Evolutionary conservation across 2,113 vertebrate species (phyloP).

Genomic region (Pandion haliaetus): DNA sequence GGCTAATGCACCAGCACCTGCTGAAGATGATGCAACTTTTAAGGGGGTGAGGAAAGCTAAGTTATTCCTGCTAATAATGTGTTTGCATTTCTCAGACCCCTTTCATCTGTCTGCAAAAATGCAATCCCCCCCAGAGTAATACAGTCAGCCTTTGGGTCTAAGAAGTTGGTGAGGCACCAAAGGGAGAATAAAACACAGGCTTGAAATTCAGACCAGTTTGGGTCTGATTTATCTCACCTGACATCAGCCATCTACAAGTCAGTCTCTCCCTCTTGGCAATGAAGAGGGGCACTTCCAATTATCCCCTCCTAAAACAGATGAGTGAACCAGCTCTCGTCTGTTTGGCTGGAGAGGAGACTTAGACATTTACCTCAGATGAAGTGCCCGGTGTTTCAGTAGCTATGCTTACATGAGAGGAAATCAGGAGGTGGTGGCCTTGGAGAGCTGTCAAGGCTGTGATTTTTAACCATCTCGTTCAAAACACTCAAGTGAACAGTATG

Average conservation of each 20-base stretch:
- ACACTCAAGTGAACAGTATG: background rate
- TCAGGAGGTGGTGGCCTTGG: background rate
- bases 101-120: background rate
- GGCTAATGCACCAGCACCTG: background rate
- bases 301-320: background rate
- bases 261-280: background rate
- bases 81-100: background rate
- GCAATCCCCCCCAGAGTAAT: background rate
- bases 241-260: background rate
- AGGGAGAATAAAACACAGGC: background rate
- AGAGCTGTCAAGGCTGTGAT: background rate
- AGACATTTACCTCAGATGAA: background rate
- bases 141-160: background rate
- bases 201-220: background rate
- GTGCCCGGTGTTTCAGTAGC: background rate
- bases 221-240: background rate
- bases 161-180: fast-evolving
- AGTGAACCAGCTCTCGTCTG: background rate
- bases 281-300: background rate
- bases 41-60: background rate
- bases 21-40: background rate
- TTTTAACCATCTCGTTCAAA: background rate
- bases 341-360: background rate
- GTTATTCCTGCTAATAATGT: background rate
- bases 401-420: background rate